Evolutionary conservation across 2,797 vertebrate species (phyloP), one percentile per base, ranked within the genome.

Genomic region (Chiroxiphia lanceolata): DNA sequence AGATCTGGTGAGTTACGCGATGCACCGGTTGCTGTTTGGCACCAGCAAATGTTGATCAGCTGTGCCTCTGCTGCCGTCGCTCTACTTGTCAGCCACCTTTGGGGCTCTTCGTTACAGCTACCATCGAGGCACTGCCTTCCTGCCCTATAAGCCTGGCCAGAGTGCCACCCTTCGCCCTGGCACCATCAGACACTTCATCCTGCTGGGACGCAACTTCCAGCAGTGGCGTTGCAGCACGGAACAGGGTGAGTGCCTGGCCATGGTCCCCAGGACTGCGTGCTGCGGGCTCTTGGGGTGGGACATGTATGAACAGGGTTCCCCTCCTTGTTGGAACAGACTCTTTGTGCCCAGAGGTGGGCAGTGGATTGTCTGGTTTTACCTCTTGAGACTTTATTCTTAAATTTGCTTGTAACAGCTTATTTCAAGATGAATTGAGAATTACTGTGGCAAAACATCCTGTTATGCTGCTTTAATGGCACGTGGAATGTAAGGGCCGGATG

Each of bases 151-250:
- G 53, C 96, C 98, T 17, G 94, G 94, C 40, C 98, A 98, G 87
- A 97, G 95, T n/a, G 53, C 97, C 90, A 96, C 95, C 83, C 98
- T 98, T 65, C 98, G 97, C 40, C 98, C 99, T 10, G 98, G 98
- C 5, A 79, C 97, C 1, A 92, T 98, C 51, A 98, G 98, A 59
- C 99, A 98, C 93, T 99, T 99, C 87, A 98, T 99, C 69, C 97
- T 99, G 61, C 97, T 99, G 79, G 99, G 99, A 33, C 99, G 99
- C 51, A 99, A 99, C 97, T 99, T 99, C 89, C 98, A 98, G 36
- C 99, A 99, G 95, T 99, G 99, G 99, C 98, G 98, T 76, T 99
- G 98, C 94, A 99, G 98, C 97, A 99, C 98, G 5, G 99, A 99
- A 76, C 99, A 98, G 98, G 99, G 99, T 99, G 97, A 97, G 89